Evolutionary conservation across 92 coral and sea anemone genomes (phyloP).

Genomic region (Nematostella vectensis): DNA sequence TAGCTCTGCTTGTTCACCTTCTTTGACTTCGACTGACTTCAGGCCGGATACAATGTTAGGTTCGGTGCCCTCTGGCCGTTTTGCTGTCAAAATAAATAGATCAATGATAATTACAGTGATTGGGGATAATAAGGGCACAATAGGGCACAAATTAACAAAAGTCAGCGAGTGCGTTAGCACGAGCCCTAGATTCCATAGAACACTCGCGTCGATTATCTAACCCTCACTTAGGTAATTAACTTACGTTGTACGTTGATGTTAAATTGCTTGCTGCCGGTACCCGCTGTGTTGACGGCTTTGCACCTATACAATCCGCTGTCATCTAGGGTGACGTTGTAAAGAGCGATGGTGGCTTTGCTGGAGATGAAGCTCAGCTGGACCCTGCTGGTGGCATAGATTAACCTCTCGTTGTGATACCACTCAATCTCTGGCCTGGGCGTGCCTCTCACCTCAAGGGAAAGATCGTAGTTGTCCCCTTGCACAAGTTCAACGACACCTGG

Average conservation of each 20-base stretch:
- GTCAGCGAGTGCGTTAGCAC: conserved; percentile 2
- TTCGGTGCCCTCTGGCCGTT: conserved; percentile 55
- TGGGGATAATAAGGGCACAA: too few relatives aligned
- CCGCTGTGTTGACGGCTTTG: conserved; percentile 81
- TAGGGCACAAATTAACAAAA: too few relatives aligned
- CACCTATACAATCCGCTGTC: conserved; percentile 92
- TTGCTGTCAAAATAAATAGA: conserved; percentile 20
- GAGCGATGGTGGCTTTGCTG: conserved; percentile 46
- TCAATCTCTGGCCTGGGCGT: conserved; percentile 82
- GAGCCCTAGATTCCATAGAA: background rate
- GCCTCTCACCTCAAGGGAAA: conserved; percentile 62
- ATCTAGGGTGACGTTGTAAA: conserved; percentile 42
- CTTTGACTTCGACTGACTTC: conserved; percentile 59
- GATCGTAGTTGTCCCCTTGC: conserved; percentile 62
- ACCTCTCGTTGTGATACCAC: conserved; percentile 73
- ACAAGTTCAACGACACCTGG: conserved; percentile 38
- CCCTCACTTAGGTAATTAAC: too few relatives aligned
- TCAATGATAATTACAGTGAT: too few relatives aligned
- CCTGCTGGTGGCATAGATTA: conserved; percentile 58
- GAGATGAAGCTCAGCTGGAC: conserved; percentile 43
- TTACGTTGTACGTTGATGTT: conserved; percentile 73
- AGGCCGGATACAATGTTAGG: conserved; percentile 59
- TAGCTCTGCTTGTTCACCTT: conserved; percentile 63
- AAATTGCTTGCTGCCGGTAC: conserved; percentile 53
- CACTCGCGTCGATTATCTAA: too few relatives aligned